Conservation (phyloP, 1,140 invertebrate genomes). For the Wiebesia pumilae region DNA sequence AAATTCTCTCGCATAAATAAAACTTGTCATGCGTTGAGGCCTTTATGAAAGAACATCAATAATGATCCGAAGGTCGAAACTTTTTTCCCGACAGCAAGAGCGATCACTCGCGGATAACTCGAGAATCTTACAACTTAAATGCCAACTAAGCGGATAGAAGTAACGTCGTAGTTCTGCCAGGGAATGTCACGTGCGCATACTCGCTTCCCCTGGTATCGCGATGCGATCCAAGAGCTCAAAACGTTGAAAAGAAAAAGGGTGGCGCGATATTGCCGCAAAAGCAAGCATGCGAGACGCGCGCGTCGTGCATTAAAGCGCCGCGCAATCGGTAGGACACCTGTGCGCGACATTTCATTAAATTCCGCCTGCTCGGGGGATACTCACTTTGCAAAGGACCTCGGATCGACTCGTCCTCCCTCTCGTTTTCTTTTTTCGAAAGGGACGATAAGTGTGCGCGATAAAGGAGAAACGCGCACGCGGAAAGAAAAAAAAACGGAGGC, state of each 20-base stretch:
- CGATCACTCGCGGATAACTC: conserved; percentile 15
- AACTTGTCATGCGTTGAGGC: background rate
- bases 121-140: background rate
- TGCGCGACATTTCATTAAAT: conserved; percentile 73
- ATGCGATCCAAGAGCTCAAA: conserved; percentile 13
- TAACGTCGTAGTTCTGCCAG: background rate
- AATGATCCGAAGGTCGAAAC: background rate
- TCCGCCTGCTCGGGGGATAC: conserved; percentile 48
- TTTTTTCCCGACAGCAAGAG: background rate
- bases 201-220: conserved; percentile 12
- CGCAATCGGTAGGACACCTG: conserved; percentile 73
- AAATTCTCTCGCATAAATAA: background rate
- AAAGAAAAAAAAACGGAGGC: conserved; percentile 21
- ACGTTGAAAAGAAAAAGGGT: conserved; percentile 51
- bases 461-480: conserved; percentile 54
- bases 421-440: conserved; percentile 32
- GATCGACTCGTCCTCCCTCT: background rate
- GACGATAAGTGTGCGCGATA: conserved; percentile 51
- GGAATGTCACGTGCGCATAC: background rate
- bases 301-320: background rate
- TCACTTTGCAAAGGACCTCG: background rate
- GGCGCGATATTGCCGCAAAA: conserved; percentile 52
- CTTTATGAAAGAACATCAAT: background rate
- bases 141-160: background rate
- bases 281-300: conserved; percentile 65